Evolutionary conservation across 2,888 invertebrate species (phyloP).

Genomic region (Synergus japonicus): DNA sequence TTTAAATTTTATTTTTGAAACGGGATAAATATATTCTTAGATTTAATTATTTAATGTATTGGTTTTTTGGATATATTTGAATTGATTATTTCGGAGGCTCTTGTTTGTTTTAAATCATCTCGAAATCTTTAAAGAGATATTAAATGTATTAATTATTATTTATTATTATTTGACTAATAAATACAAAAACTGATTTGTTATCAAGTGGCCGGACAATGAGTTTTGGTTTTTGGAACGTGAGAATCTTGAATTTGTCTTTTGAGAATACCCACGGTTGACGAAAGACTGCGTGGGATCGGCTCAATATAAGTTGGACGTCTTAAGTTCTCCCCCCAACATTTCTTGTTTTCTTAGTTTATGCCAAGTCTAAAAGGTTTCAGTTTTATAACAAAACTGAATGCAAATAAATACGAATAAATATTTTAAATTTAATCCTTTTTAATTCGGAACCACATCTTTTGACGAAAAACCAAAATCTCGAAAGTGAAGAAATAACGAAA

Average conservation of each 20-base stretch:
- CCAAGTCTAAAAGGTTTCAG: constrained; percentile 4
- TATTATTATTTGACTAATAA: not conserved
- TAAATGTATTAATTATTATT: not conserved
- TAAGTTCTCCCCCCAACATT: constrained; percentile 2
- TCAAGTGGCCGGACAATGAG: not conserved
- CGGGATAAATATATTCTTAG: not conserved
- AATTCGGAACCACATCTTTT: too few relatives aligned
- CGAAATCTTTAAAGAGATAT: not conserved
- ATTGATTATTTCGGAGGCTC: not conserved
- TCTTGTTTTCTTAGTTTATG: constrained; percentile 22
- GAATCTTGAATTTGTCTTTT: constrained; percentile 5
- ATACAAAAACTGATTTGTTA: not conserved
- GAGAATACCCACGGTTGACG: constrained; percentile 20
- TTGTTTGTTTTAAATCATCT: not conserved
- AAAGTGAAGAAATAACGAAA: too few relatives aligned
- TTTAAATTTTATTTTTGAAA: not conserved
- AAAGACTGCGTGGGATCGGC: constrained; percentile 35
- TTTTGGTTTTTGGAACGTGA: not conserved
- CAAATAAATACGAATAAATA: too few relatives aligned
- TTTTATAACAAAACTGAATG: not conserved
- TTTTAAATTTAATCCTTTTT: too few relatives aligned
- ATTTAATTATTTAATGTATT: not conserved
- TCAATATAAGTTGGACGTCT: constrained; percentile 20
- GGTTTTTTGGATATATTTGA: not conserved
- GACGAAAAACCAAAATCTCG: too few relatives aligned